Base-by-base conservation (phyloP, 2,888 invertebrate species). In the Amaurobius ferox region DNA sequence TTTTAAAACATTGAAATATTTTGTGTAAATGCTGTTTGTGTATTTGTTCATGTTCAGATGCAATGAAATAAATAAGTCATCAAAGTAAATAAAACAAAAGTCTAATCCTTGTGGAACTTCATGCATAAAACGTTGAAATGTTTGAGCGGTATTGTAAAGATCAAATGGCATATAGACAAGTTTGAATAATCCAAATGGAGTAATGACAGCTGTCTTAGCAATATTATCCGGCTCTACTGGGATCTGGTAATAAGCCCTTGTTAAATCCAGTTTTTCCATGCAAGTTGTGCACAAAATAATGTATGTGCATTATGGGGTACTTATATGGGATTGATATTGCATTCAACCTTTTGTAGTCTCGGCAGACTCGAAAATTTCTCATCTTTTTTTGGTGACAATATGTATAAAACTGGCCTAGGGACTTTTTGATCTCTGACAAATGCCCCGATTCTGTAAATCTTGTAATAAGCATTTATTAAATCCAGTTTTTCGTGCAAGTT, bases 311-410 rank as follows among this genome's bases (percentile, higher is more conserved):
- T 23, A 55, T 23, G 3, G 55, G 55, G 23, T 55, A 55, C 5
- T 23, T 7, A 23, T 55, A 19, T 11, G 55, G 19, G 5, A 55
- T 5, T 3, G 55, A 23, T 2, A 23, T 23, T 23, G 55, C 55
- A 2, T 83, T 67, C 29, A 78, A n/a, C 32, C 86, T 0, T 2
- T 35, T 23, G 40, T 74, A 78, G 23, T 78, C 68, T 1, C 77
- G 68, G n/a, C 68, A 68, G 3, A 81, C 76, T 13, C 80, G 39
- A 72, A 79, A 73, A 16, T 66, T 70, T 9, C 72, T 72, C 1
- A 55, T 48, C n/a, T 35, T 35, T 23, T 87, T 87, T 0, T 44
- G n/a, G n/a, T n/a, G n/a, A n/a, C n/a, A n/a, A n/a, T n/a, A n/a
- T n/a, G n/a, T n/a, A n/a, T n/a, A n/a, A n/a, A n/a, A n/a, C n/a